These are phyloP conservation scores for Morone saxatilis DNA, from an alignment of 2,113 vertebrate genomes.

Conservation along the genomic window DNA sequence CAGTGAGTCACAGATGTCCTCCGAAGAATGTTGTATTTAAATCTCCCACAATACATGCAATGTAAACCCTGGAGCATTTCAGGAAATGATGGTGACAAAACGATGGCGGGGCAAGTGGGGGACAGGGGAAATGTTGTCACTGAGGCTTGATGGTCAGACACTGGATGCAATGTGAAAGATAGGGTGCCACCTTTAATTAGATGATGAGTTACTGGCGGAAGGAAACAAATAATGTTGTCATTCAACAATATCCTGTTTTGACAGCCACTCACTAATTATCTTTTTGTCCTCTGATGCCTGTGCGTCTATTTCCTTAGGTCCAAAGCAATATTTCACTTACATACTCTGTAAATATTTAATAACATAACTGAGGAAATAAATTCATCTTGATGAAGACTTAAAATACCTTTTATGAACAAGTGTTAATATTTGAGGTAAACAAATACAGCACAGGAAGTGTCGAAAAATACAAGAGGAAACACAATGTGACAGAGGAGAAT, in stretches of 20 bases:
- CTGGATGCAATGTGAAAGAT: constrained; percentile 72
- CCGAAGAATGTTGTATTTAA: constrained; percentile 64
- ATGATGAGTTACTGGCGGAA: constrained; percentile 67
- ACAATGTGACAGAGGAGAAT: neutral
- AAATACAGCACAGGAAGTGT: neutral
- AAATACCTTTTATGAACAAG: neutral
- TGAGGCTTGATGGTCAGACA: constrained; percentile 63
- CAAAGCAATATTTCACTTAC: constrained; percentile 28
- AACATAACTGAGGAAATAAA: neutral
- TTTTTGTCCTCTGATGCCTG: constrained; percentile 40
- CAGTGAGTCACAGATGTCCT: constrained; percentile 67
- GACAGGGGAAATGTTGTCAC: constrained; percentile 48
- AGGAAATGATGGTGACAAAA: constrained; percentile 59
- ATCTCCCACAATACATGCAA: constrained; percentile 44
- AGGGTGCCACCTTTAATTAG: constrained; percentile 76
- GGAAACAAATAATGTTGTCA: constrained; percentile 78
- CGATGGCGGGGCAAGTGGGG: constrained; percentile 5
- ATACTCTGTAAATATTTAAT: constrained; percentile 13
- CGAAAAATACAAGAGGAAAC: neutral
- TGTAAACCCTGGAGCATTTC: constrained; percentile 45
- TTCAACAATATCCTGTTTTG: constrained; percentile 74
- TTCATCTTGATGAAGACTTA: neutral
- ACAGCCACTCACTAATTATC: constrained; percentile 72
- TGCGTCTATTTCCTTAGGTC: constrained; percentile 25
- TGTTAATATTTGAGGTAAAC: neutral